Evolutionary conservation across 2,888 invertebrate genomes (phyloP), one percentile per base, ranked within the genome.

Genomic region (Eudasyphora cyanicolor): DNA sequence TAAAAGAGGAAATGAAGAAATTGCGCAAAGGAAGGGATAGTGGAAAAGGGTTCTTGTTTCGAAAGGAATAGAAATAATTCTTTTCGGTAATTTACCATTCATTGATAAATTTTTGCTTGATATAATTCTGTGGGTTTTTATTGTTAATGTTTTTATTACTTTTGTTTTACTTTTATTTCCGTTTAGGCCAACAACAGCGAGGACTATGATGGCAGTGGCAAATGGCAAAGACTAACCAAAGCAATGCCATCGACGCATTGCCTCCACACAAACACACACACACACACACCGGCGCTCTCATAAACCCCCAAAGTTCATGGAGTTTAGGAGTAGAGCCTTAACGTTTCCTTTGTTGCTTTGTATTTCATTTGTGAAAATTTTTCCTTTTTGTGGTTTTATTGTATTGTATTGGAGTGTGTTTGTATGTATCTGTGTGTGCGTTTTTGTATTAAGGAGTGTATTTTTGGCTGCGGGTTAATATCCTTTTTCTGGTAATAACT

Each of bases 61-160:
- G 1, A 38, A 24, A 67, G 24, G 14, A 14, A 24, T 35, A 27
- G 67, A 38, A 67, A 67, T 67, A 67, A 67, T 42, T 67, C 42
- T 42, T 67, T 38, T 67, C 35, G 38, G 67, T 67, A 67, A 67
- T 67, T 67, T 67, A 67, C 21, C 67, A 71, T 67, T 62, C 35
- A 78, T 76, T 75, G 64, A 62, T 84, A 73, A 77, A 54, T 74
- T 76, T 76, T 62, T 32, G 60, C 49, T 79, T 79, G 76, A 79
- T 79, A 80, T 78, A 75, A 81, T 78, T 82, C 74, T 76, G 78
- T 81, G 78, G 80, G 60, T 71, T 76, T 81, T 76, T 81, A 81
- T 78, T 81, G 71, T 73, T 76, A 78, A 81, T 81, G 84, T 69
- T 81, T 84, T 84, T 81, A 84, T 81, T 78, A 76, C 81, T 78